Base-by-base conservation (phyloP, 2,113 vertebrate genomes). In the Corydoras maculifer region DNA sequence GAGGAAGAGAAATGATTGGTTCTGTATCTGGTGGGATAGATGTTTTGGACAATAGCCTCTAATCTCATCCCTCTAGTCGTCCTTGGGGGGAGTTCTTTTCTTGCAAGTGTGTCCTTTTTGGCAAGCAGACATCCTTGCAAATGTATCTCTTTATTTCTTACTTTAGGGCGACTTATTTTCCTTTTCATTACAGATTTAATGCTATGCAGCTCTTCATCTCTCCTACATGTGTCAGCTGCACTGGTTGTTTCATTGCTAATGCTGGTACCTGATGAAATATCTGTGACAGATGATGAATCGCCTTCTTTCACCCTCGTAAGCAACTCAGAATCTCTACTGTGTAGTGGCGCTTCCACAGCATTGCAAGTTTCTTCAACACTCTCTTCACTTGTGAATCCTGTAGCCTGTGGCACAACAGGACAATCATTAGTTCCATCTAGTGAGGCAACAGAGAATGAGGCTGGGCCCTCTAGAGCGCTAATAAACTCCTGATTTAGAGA, bases 11-110 rank as follows among this genome's bases (percentile, higher is more conserved):
- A 69, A 30, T 76, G 67, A 70, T 78, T 79, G 8, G 80, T 78
- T 78, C 82, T 86, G 75, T 78, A 83, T 62, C 84, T 78, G 62
- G 70, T 77, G 18, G 89, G 87, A 54, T 83, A 84, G 13, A 91
- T 87, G 79, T 88, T 87, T 83, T 90, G 87, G 55, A 90, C 87
- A 31, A 90, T 86, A 14, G 88, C 79, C 62, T 87, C 87, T 58
- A 90, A 80, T 9, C 83, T 84, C 13, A 78, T 84, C 53, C 87
- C 88, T 77, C 88, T 82, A 11, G 85, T 76, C 1, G 79, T 74
- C 2, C 88, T 88, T 9, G 75, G 2, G 0, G 90, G 88, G 65
- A 90, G 85, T 32, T 82, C 83, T 51, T 81, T 88, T 72, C 74
- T 82, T 51, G 74, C 79, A 35, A 84, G 59, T 10, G 50, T 82